These are phyloP conservation scores for Cheilosia urbana DNA, from an alignment of 2,888 invertebrate genomes.

Conservation along the genomic window DNA sequence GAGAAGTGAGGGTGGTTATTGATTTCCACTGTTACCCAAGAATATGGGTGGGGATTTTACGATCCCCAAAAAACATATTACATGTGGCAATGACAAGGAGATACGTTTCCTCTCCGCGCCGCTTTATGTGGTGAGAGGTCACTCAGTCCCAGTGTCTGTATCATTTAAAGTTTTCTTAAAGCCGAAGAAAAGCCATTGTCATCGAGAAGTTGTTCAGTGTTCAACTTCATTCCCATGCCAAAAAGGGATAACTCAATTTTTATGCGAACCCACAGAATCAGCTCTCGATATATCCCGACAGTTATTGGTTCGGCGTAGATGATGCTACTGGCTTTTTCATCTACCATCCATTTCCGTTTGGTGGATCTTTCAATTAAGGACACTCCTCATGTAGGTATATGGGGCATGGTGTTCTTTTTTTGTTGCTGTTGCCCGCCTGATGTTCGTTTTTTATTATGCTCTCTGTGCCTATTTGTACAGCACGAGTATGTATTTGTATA, in stretches of 20 bases:
- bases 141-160: not conserved
- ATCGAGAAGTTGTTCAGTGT: slow-evolving; percentile 1
- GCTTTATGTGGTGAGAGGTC: slow-evolving; percentile 22
- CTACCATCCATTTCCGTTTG: slow-evolving; percentile 56
- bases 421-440: not conserved
- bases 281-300: slow-evolving; percentile 21
- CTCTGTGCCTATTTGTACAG: slow-evolving; percentile 46
- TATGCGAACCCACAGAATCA: slow-evolving; percentile 29
- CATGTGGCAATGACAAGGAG: slow-evolving; percentile 40
- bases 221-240: slow-evolving; percentile 6
- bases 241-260: slow-evolving; percentile 51
- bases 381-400: slow-evolving; percentile 53
- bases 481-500: slow-evolving; percentile 47
- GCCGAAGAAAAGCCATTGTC: slow-evolving; percentile 11
- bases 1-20: slow-evolving; percentile 34
- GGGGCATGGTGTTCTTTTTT: slow-evolving; percentile 8
- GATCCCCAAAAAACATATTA: slow-evolving; percentile 56
- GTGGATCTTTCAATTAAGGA: slow-evolving; percentile 69
- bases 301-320: slow-evolving; percentile 31
- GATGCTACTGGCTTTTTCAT: slow-evolving; percentile 33
- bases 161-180: slow-evolving; percentile 43
- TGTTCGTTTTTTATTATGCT: slow-evolving; percentile 11
- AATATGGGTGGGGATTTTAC: slow-evolving; percentile 55
- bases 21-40: slow-evolving; percentile 60
- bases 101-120: slow-evolving; percentile 4